Evolutionary conservation across 2,113 vertebrate species (phyloP).

Genomic region (Podarcis raffonei): DNA sequence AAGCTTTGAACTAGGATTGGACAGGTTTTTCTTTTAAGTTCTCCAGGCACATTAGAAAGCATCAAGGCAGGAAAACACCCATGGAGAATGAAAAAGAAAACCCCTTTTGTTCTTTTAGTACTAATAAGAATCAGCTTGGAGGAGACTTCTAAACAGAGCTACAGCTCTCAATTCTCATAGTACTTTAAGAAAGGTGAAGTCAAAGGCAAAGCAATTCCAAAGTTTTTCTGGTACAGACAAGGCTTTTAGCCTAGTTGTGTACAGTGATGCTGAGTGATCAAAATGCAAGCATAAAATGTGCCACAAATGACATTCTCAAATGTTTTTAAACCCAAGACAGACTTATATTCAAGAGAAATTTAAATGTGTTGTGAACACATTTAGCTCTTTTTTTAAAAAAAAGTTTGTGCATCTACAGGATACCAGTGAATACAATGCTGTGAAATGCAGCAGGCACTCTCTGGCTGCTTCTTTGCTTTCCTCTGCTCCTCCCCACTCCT

Average conservation of each 20-base stretch:
- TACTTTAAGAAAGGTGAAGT: not conserved
- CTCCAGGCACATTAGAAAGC: not conserved
- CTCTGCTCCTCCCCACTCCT: not conserved
- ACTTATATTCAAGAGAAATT: not conserved
- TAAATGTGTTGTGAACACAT: not conserved
- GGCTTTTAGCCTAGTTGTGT: not conserved
- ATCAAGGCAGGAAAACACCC: not conserved
- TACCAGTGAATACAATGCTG: not conserved
- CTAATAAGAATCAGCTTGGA: not conserved
- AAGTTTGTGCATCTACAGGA: not conserved
- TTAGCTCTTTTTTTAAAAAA: not conserved
- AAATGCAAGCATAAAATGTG: not conserved
- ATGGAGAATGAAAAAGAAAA: conserved; percentile 1
- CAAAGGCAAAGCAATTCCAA: not conserved
- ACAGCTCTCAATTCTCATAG: not conserved
- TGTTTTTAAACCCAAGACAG: not conserved
- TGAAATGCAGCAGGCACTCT: not conserved
- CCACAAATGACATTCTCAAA: not conserved
- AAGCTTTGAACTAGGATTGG: not conserved
- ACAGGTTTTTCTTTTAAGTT: not conserved
- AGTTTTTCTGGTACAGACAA: not conserved
- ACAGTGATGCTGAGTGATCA: not conserved
- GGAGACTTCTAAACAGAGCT: not conserved
- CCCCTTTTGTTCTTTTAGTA: not conserved
- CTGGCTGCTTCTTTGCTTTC: not conserved